Evolutionary conservation across 1,140 invertebrate genomes (phyloP).

Genomic region (Platyura marginata): DNA sequence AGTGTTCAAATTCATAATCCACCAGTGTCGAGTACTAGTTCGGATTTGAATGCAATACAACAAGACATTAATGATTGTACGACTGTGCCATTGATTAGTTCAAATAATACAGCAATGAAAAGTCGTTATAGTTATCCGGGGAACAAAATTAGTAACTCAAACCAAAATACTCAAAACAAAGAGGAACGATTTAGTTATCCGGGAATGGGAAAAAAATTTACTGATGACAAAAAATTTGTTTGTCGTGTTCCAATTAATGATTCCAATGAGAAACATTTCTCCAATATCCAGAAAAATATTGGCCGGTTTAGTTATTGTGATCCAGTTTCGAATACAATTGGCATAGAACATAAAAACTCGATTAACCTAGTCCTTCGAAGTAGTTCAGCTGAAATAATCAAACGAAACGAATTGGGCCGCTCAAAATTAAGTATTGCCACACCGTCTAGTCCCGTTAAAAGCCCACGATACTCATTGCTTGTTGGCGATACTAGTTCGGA

Average conservation of each 20-base stretch:
- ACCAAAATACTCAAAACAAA: neutral
- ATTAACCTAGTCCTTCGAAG: constrained; percentile 5
- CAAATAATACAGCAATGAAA: neutral
- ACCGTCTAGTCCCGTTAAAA: constrained; percentile 18
- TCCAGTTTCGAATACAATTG: constrained; percentile 1
- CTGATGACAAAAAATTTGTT: neutral
- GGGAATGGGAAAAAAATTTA: constrained; percentile 8
- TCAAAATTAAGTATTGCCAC: constrained; percentile 15
- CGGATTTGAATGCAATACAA: neutral
- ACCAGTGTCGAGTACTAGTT: constrained; percentile 5
- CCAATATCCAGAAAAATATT: neutral
- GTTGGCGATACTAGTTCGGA: constrained; percentile 16
- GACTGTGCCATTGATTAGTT: neutral
- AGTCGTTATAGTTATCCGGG: constrained; percentile 18
- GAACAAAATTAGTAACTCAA: constrained; percentile 18
- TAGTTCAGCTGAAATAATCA: constrained; percentile 7
- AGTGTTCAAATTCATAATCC: constrained; percentile 20
- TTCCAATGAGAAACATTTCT: neutral
- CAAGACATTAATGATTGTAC: no score
- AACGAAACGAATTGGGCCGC: constrained; percentile 9
- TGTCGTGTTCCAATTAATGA: neutral
- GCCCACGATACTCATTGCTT: constrained; percentile 20
- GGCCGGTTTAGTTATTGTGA: constrained; percentile 9
- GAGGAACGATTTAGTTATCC: constrained; percentile 24
- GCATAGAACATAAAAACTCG: neutral